Evolutionary conservation across 2,797 vertebrate species (phyloP).

Genomic region (Macrochelys suwanniensis): DNA sequence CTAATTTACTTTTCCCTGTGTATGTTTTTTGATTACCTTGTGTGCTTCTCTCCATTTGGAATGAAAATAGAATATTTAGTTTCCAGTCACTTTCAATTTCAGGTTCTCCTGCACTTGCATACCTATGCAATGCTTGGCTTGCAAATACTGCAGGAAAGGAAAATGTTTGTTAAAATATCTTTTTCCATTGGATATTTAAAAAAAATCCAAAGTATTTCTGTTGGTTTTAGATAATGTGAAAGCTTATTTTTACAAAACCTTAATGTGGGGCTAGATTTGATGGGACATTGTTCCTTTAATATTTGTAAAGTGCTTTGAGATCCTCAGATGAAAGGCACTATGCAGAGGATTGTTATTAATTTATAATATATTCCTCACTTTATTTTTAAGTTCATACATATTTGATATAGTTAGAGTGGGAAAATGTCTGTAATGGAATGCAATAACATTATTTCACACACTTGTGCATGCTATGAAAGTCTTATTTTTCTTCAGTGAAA

Average conservation of each 20-base stretch:
- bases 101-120: slow-evolving; percentile 11
- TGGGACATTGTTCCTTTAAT: background rate
- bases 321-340: background rate
- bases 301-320: background rate
- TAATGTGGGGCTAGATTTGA: background rate
- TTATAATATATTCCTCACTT: background rate
- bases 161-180: slow-evolving; percentile 47
- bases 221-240: slow-evolving; percentile 1
- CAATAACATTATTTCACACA: background rate
- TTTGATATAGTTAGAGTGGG: background rate
- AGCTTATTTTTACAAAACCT: background rate
- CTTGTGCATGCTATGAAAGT: background rate
- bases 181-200: slow-evolving; percentile 16
- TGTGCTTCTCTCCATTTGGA: slow-evolving; percentile 21
- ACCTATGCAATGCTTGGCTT: slow-evolving; percentile 43
- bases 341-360: background rate
- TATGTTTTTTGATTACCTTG: slow-evolving; percentile 56
- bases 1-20: slow-evolving; percentile 54
- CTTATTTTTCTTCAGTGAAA: background rate
- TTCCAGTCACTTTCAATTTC: slow-evolving; percentile 44
- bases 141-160: slow-evolving; percentile 28
- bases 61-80: slow-evolving; percentile 45
- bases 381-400: background rate
- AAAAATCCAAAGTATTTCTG: background rate
- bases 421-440: background rate